A percentile compares a stretch with the other conserved stretches of the same genome.
phyloP scores from a whole-genome alignment of 2,888 invertebrate species.

The Cephus pygmeus region DNA sequence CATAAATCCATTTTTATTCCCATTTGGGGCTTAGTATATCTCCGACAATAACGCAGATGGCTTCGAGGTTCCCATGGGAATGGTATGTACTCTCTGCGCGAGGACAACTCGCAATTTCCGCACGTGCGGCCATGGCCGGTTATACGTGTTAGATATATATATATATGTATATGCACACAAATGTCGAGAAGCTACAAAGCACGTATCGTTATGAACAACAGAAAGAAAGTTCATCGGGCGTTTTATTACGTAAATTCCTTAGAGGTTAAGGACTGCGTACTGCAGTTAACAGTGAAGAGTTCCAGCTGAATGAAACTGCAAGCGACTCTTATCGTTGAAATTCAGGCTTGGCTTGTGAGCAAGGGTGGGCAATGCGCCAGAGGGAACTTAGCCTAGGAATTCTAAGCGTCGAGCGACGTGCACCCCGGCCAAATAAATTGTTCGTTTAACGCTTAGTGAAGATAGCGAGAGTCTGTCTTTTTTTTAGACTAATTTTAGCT shows the following conservation, averaged over 20 bases:
- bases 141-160: not conserved
- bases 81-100: not conserved
- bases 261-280: not conserved
- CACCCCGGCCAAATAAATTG: not conserved
- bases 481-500: not conserved
- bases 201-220: not conserved
- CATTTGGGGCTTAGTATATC: not conserved
- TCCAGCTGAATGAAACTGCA: not conserved
- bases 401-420: not conserved
- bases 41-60: not conserved
- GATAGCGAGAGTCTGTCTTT: not conserved
- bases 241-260: not conserved
- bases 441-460: not conserved
- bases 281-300: not conserved
- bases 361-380: constrained; percentile 30
- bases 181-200: not conserved
- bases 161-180: not conserved
- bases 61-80: not conserved
- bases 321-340: constrained; percentile 26
- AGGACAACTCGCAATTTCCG: not conserved
- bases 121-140: not conserved
- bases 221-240: not conserved
- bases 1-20: not conserved
- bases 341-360: constrained; percentile 20
- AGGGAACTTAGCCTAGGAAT: not conserved